Evolutionary conservation across 2,797 vertebrate genomes (phyloP).

Genomic region (Aphelocoma californica): DNA sequence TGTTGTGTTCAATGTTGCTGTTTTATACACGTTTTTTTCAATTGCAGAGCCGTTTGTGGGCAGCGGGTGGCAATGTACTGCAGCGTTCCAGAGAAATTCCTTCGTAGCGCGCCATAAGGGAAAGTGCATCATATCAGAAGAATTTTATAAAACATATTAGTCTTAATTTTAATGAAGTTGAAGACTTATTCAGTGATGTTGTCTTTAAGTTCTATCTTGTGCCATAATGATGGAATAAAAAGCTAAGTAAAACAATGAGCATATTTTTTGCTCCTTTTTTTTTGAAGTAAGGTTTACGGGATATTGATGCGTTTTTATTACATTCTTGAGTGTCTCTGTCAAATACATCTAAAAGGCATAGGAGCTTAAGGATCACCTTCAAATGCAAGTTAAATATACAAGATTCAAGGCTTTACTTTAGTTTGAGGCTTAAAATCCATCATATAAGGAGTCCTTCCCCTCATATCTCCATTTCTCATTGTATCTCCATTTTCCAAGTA

Average conservation of each 20-base stretch:
- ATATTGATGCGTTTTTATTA: not conserved
- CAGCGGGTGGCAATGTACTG: constrained; percentile 69
- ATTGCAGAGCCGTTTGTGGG: constrained; percentile 44
- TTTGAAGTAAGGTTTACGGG: not conserved
- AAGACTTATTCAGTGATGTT: constrained; percentile 62
- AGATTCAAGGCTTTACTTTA: not conserved
- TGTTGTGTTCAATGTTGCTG: constrained; percentile 41
- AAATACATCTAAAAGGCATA: not conserved
- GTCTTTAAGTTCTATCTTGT: constrained; percentile 72
- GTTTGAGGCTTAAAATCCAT: not conserved
- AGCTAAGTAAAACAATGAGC: constrained; percentile 54
- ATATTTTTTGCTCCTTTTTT: constrained; percentile 35
- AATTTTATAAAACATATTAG: constrained; percentile 66
- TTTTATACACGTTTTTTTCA: constrained; percentile 14
- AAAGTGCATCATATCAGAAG: constrained; percentile 57
- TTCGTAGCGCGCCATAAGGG: constrained; percentile 42
- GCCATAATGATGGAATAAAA: constrained; percentile 77
- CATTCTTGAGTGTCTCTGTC: not conserved
- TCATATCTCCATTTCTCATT: not conserved
- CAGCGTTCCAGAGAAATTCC: constrained; percentile 57
- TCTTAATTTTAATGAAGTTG: constrained; percentile 69
- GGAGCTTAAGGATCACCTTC: not conserved
- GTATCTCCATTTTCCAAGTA: not conserved
- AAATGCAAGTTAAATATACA: not conserved
- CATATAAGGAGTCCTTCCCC: not conserved